Base-by-base conservation (phyloP, 1,140 invertebrate species). In the Stenopsyche tienmushanensis region DNA sequence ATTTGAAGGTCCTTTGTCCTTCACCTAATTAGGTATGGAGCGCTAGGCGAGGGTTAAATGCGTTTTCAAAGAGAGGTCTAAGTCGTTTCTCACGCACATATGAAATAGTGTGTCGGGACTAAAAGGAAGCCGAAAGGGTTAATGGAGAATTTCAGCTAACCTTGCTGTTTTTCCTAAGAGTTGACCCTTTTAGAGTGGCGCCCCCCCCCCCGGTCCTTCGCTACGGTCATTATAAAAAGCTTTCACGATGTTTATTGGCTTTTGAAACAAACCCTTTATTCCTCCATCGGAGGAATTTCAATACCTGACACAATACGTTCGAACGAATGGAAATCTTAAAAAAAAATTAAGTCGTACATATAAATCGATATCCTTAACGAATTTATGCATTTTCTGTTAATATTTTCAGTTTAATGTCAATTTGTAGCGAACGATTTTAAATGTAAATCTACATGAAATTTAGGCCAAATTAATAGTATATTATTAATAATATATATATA, bases 111-210 rank as follows among this genome's bases (percentile, higher is more conserved):
- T 21, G 21, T 18, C 15, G 47, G 18, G 10, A n/a, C 18, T n/a
- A 24, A 42, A 20, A 42, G 26, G 39, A 57, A 41, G 50, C 50
- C 2, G n/a, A 8, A 3, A 39, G 34, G 54, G 39, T 42, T 42
- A 57, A 57, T 42, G 18, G 54, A 26, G 39, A 57, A 41, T 42
- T 50, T 57, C 39, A 20, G 39, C 34, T 29, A 18, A 42, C 34
- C 26, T 57, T 42, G 54, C 39, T 42, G 54, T 57, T 57, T 55
- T 57, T 57, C 54, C 15, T 57, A n/a, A 15, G 50, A 25, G 2
- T 9, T 9, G 18, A 57, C 54, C 54, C 54, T 57, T 57, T 39
- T 42, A 57, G 34, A 57, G 34, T 57, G 54, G 26, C 39, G 13
- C 9, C 24, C 5, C 21, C 54, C 18, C 29, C 5, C 34, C 8